Conservation (phyloP, 2,797 vertebrate species). For the Typhlichthys subterraneus region DNA sequence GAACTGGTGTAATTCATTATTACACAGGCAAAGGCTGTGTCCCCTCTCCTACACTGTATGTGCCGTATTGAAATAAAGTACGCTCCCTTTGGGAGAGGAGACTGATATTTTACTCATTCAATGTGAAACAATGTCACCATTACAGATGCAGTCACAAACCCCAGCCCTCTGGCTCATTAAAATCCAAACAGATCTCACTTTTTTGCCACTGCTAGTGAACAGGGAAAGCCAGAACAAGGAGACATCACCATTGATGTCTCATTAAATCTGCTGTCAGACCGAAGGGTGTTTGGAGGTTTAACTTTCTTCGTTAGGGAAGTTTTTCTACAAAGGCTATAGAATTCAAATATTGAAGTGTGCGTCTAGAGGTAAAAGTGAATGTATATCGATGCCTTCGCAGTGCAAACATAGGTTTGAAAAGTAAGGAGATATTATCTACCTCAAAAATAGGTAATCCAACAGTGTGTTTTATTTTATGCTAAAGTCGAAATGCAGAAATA, state of each 20-base stretch:
- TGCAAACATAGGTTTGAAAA: background rate
- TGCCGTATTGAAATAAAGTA: constrained; percentile 19
- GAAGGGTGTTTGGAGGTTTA: constrained; percentile 62
- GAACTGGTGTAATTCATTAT: constrained; percentile 36
- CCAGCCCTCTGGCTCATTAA: constrained; percentile 62
- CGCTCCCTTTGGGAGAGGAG: constrained; percentile 22
- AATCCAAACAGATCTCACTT: constrained; percentile 54
- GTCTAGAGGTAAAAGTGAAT: constrained; percentile 9
- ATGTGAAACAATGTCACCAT: constrained; percentile 36
- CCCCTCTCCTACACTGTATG: constrained; percentile 7
- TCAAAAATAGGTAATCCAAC: too few species aligned
- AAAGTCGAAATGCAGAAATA: too few species aligned
- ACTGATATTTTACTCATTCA: constrained; percentile 49
- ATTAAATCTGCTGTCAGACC: constrained; percentile 58
- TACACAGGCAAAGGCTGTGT: constrained; percentile 7
- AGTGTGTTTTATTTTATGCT: too few species aligned
- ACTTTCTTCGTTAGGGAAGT: constrained; percentile 55
- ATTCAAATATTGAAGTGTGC: constrained; percentile 41
- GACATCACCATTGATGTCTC: constrained; percentile 65
- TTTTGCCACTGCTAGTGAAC: constrained; percentile 29
- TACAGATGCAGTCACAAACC: constrained; percentile 51
- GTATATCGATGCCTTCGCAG: background rate
- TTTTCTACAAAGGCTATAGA: constrained; percentile 20
- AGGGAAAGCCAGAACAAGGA: constrained; percentile 35
- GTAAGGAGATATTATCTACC: too few species aligned